Percentiles rank a stretch among this genome's conserved stretches.
phyloP scores from a whole-genome alignment of 2,797 vertebrate species.

The Enteromius trimaculatus region DNA sequence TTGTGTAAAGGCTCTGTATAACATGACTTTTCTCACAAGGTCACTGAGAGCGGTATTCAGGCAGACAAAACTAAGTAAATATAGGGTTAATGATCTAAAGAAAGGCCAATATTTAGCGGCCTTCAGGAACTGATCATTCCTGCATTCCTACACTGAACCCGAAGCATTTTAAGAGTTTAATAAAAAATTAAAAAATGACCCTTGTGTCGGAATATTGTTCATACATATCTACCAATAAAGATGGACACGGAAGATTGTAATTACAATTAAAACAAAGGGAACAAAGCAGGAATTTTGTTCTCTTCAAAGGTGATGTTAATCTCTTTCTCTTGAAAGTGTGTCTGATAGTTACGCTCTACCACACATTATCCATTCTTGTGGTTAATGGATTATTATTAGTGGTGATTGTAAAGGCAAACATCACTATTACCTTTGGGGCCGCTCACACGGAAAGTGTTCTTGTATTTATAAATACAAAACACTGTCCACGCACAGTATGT shows the following conservation, averaged over 20 bases:
- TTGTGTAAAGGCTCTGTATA: not conserved
- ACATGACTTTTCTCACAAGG: slow-evolving; percentile 14
- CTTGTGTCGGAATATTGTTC: not conserved
- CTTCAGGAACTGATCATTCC: slow-evolving; percentile 14
- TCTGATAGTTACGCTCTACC: not conserved
- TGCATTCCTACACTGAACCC: not conserved
- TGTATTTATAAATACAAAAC: not conserved
- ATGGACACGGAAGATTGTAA: not conserved
- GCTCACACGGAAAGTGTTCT: not conserved
- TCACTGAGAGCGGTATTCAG: slow-evolving; percentile 6
- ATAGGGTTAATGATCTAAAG: slow-evolving; percentile 53
- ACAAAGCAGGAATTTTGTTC: not conserved
- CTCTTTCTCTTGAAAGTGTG: not conserved
- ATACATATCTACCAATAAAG: not conserved
- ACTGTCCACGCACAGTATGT: too few relatives aligned
- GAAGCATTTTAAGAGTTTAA: not conserved
- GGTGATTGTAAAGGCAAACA: not conserved
- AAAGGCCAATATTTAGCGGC: slow-evolving; percentile 20
- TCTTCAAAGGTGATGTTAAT: not conserved
- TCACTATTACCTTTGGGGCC: not conserved
- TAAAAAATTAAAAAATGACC: too few relatives aligned
- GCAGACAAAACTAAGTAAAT: slow-evolving; percentile 3
- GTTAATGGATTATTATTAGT: slow-evolving; percentile 38
- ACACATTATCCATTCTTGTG: not conserved
- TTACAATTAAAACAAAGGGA: not conserved